Evolutionary conservation across 1,140 invertebrate genomes (phyloP), one percentile per base, ranked within the genome.

Genomic region (Manduca sexta): DNA sequence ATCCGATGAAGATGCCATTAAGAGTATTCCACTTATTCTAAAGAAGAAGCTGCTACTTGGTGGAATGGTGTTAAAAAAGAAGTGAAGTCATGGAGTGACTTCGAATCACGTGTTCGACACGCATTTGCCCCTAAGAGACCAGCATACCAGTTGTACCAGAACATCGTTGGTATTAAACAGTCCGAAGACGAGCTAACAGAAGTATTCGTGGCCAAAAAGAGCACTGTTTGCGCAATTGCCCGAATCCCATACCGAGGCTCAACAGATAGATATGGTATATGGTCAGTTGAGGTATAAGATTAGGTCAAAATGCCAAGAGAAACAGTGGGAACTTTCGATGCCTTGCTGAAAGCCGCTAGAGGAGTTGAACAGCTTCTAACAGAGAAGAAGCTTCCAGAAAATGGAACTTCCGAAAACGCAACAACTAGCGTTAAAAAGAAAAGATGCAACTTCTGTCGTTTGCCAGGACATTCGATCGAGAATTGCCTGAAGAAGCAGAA

Each of bases 1-100:
- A 6, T 30, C 29, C 3, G 41, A 44, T 30, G 41, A 44, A 15
- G 41, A 44, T 31, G 41, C 41, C 2, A 30, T 44, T 15, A 44
- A 44, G 14, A 44, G 29, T 13, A 11, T 34, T 4, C 33, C 33
- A 10, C 33, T 34, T 10, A 34, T 34, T 11, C 33, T 34, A 34
- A 34, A 13, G 33, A 13, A 4, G 33, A 34, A 34, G 33, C 33
- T n/a, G 33, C 33, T 4, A 34, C 10, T 13, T 13, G 33, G 33
- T 34, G 33, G 33, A 34, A 34, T 34, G 33, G 33, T 10, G 12
- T 34, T 11, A 34, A 34, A 34, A 10, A 10, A 13, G 3, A 34
- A 34, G 12, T 34, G 2, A 2, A 3, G 11, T 4, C 33, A 3
- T 34, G 33, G 33, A 13, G 12, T 3, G 11, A 34, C 3, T 34